Evolutionary conservation across 1,140 invertebrate species (phyloP).

Genomic region (Zaprionus africanus): DNA sequence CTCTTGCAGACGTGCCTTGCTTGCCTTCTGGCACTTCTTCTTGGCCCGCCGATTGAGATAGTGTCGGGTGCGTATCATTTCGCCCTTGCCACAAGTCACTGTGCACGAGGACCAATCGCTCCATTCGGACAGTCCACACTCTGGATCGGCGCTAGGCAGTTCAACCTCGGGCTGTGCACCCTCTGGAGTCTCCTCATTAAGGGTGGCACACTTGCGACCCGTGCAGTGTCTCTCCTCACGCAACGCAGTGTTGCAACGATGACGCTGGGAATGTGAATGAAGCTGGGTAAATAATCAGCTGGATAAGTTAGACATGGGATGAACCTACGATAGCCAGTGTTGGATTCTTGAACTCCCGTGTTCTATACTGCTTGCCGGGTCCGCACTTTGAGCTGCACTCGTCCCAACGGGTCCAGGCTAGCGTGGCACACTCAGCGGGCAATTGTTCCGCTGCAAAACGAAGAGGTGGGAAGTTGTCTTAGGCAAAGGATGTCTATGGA

Average conservation of each 20-base stretch:
- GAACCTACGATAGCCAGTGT: constrained; percentile 79
- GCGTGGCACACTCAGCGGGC: constrained; percentile 87
- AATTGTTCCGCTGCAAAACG: constrained; percentile 67
- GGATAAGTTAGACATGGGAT: not conserved
- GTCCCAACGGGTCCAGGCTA: constrained; percentile 91
- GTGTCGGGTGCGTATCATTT: constrained; percentile 61
- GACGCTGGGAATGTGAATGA: constrained; percentile 37
- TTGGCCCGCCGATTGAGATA: constrained; percentile 74
- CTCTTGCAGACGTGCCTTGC: constrained; percentile 65
- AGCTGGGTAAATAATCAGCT: not conserved
- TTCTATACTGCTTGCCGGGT: constrained; percentile 88
- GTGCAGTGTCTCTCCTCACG: constrained; percentile 86
- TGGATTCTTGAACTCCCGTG: constrained; percentile 87
- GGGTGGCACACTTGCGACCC: constrained; percentile 84
- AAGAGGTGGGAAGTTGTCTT: not conserved
- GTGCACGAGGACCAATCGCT: constrained; percentile 90
- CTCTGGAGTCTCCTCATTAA: constrained; percentile 80
- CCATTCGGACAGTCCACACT: constrained; percentile 90
- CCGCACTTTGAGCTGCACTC: constrained; percentile 92
- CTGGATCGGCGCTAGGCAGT: constrained; percentile 56
- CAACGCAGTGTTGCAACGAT: constrained; percentile 85
- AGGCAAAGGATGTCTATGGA: not conserved
- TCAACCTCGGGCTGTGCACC: constrained; percentile 43
- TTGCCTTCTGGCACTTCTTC: constrained; percentile 82
- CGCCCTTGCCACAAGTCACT: constrained; percentile 86